Conservation (phyloP, 2,113 vertebrate species). For the Archocentrus centrarchus region DNA sequence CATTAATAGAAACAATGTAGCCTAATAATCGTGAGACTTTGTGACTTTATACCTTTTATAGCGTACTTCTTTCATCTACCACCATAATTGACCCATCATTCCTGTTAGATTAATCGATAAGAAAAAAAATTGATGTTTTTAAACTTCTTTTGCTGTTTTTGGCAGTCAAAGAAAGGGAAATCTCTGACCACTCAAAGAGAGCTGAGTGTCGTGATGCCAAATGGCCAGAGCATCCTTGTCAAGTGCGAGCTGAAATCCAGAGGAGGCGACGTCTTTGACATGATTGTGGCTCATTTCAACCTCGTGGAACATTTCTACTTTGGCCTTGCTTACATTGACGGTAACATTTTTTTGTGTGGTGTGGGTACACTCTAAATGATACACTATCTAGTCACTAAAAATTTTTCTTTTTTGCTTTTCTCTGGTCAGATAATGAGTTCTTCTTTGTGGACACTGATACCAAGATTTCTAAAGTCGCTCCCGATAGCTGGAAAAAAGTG, state of each 20-base stretch:
- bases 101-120: not conserved
- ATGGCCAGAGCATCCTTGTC: conserved; percentile 86
- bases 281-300: conserved; percentile 84
- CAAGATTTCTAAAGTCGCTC: conserved; percentile 89
- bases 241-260: conserved; percentile 88
- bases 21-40: no score
- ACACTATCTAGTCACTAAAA: not conserved
- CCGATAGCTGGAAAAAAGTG: conserved; percentile 90
- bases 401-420: not conserved
- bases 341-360: conserved; percentile 67
- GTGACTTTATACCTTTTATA: not conserved
- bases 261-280: conserved; percentile 86
- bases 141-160: not conserved
- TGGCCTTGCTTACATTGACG: conserved; percentile 88
- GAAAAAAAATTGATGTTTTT: not conserved
- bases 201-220: conserved; percentile 88
- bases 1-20: no score
- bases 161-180: conserved; percentile 89
- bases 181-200: conserved; percentile 84
- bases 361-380: not conserved
- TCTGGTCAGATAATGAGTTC: conserved; percentile 86
- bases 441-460: conserved; percentile 90
- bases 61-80: not conserved
- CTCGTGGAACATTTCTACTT: conserved; percentile 90
- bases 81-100: not conserved